phyloP scores from a whole-genome alignment of 2,888 invertebrate species.

The Bombyx huttoni region DNA sequence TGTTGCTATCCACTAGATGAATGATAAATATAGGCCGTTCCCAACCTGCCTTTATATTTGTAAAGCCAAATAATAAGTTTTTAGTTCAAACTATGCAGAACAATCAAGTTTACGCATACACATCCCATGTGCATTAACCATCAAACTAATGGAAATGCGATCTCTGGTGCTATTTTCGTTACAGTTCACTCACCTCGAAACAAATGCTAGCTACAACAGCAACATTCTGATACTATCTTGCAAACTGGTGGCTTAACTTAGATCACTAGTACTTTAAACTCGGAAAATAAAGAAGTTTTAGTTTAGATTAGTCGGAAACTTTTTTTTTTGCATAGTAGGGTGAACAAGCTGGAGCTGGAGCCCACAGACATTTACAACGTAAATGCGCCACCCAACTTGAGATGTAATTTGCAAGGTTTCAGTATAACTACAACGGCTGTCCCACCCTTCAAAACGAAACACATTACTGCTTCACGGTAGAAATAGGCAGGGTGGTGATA shows the following conservation, averaged over 20 bases:
- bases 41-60: background rate
- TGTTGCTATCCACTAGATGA: constrained; percentile 51
- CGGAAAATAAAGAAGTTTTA: background rate
- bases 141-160: constrained; percentile 27
- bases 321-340: too few relatives aligned
- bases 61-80: background rate
- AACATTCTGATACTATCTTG: constrained; percentile 7
- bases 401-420: too few relatives aligned
- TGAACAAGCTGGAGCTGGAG: too few relatives aligned
- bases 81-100: background rate
- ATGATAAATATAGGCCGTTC: constrained; percentile 7
- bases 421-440: too few relatives aligned
- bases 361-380: too few relatives aligned
- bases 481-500: too few relatives aligned
- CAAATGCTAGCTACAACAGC: constrained; percentile 43
- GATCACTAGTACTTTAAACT: background rate
- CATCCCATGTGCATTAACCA: constrained; percentile 12
- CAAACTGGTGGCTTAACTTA: background rate
- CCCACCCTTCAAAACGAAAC: too few relatives aligned
- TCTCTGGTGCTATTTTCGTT: constrained; percentile 48
- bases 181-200: constrained; percentile 51
- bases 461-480: too few relatives aligned
- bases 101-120: constrained; percentile 12
- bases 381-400: too few relatives aligned
- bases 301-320: background rate